These are phyloP conservation scores for Mythimna loreyi DNA, from an alignment of 2,888 invertebrate species.

Conservation along the genomic window DNA sequence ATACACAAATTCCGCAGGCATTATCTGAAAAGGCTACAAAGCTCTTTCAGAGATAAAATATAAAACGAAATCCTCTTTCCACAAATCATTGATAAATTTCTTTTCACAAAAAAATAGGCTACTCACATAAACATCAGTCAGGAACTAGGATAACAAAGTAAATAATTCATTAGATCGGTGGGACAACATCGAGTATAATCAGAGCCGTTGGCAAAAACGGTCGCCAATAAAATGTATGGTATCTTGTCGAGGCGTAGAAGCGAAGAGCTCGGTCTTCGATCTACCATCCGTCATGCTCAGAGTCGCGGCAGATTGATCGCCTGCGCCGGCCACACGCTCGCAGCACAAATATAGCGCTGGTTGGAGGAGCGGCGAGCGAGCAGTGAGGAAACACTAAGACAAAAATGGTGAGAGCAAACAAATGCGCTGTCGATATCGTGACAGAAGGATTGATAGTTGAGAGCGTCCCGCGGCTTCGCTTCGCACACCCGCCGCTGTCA, in stretches of 20 bases:
- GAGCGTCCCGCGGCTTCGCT: conserved; percentile 58
- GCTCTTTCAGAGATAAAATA: conserved; percentile 44
- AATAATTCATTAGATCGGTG: conserved; percentile 82
- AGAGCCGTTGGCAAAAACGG: conserved; percentile 71
- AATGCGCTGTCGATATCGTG: conserved; percentile 88
- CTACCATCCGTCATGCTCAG: conserved; percentile 86
- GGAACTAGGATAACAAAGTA: conserved; percentile 73
- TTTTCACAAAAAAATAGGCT: conserved; percentile 60
- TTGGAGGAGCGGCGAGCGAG: conserved; percentile 3
- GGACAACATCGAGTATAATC: conserved; percentile 77
- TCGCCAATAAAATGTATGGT: conserved; percentile 80
- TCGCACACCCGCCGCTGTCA: conserved; percentile 45
- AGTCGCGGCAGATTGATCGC: conserved; percentile 86
- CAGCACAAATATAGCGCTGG: conserved; percentile 73
- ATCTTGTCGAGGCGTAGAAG: conserved; percentile 73
- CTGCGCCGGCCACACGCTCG: conserved; percentile 75
- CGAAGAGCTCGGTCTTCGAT: conserved; percentile 72
- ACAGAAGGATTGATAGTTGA: conserved; percentile 89
- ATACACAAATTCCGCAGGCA: conserved; percentile 48
- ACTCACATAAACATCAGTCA: conserved; percentile 75
- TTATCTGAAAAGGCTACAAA: conserved; percentile 55
- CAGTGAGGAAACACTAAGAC: conserved; percentile 82
- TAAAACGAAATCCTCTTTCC: conserved; percentile 39
- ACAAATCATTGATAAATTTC: conserved; percentile 58
- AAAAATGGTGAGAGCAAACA: conserved; percentile 89